Conservation (phyloP, 2,888 invertebrate genomes). For the Dexiosoma caninum region DNA sequence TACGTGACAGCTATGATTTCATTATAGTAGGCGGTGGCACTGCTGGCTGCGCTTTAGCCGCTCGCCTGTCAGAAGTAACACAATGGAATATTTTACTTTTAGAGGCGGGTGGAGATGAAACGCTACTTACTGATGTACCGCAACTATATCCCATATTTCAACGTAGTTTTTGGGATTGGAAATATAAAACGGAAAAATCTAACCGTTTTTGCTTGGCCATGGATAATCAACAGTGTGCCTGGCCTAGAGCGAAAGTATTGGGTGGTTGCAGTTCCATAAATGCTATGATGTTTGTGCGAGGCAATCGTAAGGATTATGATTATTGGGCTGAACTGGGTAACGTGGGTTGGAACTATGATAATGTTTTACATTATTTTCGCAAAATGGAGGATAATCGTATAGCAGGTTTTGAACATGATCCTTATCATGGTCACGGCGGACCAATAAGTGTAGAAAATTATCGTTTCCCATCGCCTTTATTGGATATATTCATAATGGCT, state of each 20-base stretch:
- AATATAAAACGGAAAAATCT: constrained; percentile 87
- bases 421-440: constrained; percentile 86
- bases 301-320: constrained; percentile 90
- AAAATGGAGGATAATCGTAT: constrained; percentile 89
- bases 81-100: constrained; percentile 86
- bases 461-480: constrained; percentile 84
- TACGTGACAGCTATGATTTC: constrained; percentile 85
- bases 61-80: constrained; percentile 85
- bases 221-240: constrained; percentile 82
- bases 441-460: constrained; percentile 86
- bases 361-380: constrained; percentile 86
- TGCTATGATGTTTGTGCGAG: constrained; percentile 93
- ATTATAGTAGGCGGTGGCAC: constrained; percentile 89
- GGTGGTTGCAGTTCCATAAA: constrained; percentile 91
- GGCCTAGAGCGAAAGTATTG: constrained; percentile 88
- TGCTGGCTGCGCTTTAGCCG: constrained; percentile 89
- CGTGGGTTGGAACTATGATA: constrained; percentile 87
- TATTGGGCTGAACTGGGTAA: constrained; percentile 88
- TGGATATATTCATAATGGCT: constrained; percentile 84
- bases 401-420: constrained; percentile 77
- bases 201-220: constrained; percentile 84
- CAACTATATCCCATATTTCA: constrained; percentile 85
- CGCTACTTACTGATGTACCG: constrained; percentile 85
- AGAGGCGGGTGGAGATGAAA: constrained; percentile 89
- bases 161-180: constrained; percentile 88